Conservation (phyloP, 2,113 vertebrate species). For the Campylorhamphus procurvoides region DNA sequence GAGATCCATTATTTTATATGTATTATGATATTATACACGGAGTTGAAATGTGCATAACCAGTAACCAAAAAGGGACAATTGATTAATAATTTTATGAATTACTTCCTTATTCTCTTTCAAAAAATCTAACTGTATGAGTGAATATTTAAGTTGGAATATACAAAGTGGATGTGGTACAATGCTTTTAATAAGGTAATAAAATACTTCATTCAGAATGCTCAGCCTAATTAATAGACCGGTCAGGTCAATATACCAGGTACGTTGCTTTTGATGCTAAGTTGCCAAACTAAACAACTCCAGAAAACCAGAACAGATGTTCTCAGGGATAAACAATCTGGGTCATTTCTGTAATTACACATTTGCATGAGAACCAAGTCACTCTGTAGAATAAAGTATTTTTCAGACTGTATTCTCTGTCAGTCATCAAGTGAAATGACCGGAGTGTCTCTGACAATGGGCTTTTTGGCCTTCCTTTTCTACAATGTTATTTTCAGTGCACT, state of each 20-base stretch:
- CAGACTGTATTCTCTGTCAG: neutral
- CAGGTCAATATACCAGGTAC: neutral
- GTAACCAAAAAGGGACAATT: neutral
- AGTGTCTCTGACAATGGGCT: neutral
- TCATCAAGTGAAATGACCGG: neutral
- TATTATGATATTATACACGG: neutral
- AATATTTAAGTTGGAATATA: neutral
- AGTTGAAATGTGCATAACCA: neutral
- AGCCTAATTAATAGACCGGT: neutral
- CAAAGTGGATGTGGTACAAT: neutral
- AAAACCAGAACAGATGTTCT: constrained; percentile 28
- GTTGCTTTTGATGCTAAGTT: neutral
- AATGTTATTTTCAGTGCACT: neutral
- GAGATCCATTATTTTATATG: neutral
- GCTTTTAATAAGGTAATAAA: neutral
- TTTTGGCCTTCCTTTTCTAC: neutral
- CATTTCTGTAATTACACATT: neutral
- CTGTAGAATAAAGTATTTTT: neutral
- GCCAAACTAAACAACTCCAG: neutral
- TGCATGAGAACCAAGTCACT: neutral
- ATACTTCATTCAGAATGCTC: neutral
- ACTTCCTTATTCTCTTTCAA: neutral
- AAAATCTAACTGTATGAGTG: neutral
- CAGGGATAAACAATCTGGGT: constrained; percentile 26
- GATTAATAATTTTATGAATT: neutral